Evolutionary conservation across 2,888 invertebrate genomes (phyloP).

Genomic region (Dicranocentrus wangi): DNA sequence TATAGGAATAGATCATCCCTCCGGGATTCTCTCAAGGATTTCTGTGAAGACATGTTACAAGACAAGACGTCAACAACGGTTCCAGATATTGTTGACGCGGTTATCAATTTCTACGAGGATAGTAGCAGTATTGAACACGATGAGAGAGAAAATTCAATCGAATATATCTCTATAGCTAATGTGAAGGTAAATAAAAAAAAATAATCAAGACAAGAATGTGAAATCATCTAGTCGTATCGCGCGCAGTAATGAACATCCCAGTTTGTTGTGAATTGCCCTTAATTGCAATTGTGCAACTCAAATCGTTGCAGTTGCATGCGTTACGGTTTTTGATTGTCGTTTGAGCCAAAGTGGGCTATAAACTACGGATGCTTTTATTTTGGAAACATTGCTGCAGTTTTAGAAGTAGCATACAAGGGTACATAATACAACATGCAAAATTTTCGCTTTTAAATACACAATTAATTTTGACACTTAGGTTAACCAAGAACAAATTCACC

Average conservation of each 20-base stretch:
- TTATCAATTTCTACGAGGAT: conserved; percentile 71
- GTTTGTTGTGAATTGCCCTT: too few relatives aligned
- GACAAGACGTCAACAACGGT: conserved; percentile 62
- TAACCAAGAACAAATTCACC: conserved; percentile 51
- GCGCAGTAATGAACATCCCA: too few relatives aligned
- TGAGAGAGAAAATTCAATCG: conserved; percentile 70
- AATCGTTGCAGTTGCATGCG: too few relatives aligned
- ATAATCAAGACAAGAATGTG: too few relatives aligned
- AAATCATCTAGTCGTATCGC: too few relatives aligned
- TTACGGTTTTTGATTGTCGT: background rate
- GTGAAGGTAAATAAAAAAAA: conserved; percentile 68
- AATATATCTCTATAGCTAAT: conserved; percentile 72
- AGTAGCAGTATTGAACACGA: conserved; percentile 66
- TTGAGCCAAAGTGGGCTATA: background rate
- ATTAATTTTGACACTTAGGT: conserved; percentile 45
- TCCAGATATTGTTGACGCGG: conserved; percentile 69
- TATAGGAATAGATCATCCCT: conserved; percentile 63
- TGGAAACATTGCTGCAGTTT: too few relatives aligned
- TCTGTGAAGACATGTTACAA: conserved; percentile 68
- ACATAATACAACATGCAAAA: too few relatives aligned
- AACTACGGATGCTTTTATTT: too few relatives aligned
- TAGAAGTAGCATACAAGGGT: too few relatives aligned
- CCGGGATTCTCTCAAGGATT: conserved; percentile 68
- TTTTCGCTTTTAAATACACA: background rate
- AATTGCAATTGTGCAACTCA: too few relatives aligned